phyloP scores from a whole-genome alignment of 2,888 invertebrate species.

The Carterocephalus palaemon region DNA sequence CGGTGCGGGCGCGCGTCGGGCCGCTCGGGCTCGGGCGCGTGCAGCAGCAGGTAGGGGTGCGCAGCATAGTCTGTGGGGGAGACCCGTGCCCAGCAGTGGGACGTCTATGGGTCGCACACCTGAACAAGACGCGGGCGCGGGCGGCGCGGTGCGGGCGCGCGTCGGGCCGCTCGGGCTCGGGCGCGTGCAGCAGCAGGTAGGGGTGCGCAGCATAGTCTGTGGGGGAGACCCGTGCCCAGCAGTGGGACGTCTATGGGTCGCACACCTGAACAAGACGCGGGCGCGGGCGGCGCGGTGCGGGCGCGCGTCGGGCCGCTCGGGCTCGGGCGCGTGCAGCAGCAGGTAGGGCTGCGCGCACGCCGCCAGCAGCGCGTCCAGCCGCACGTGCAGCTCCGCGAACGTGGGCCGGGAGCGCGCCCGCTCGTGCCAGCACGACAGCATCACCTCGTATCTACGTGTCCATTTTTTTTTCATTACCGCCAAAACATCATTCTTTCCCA shows the following conservation, averaged over 20 bases:
- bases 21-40: no score
- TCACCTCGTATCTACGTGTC: conserved; percentile 85
- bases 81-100: no score
- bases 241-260: no score
- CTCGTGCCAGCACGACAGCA: conserved; percentile 86
- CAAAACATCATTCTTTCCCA: no score
- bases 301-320: conserved; percentile 31
- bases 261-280: conserved; percentile 52
- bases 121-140: conserved; percentile 42
- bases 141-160: conserved; percentile 25
- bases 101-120: no score
- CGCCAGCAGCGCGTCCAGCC: conserved; percentile 59
- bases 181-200: conserved; percentile 58
- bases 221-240: no score
- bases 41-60: no score
- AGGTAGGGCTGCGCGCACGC: conserved; percentile 59
- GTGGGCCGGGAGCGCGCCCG: conserved; percentile 84
- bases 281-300: conserved; percentile 28
- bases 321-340: conserved; percentile 44
- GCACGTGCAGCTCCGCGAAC: conserved; percentile 79
- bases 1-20: no score
- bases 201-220: no score
- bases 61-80: no score
- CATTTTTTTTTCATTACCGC: neutral
- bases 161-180: conserved; percentile 33